Percentiles rank a stretch among this genome's conserved stretches.
These are phyloP conservation scores for Drosophila quinaria DNA, from an alignment of 2,888 invertebrate species.

Conservation along the genomic window DNA sequence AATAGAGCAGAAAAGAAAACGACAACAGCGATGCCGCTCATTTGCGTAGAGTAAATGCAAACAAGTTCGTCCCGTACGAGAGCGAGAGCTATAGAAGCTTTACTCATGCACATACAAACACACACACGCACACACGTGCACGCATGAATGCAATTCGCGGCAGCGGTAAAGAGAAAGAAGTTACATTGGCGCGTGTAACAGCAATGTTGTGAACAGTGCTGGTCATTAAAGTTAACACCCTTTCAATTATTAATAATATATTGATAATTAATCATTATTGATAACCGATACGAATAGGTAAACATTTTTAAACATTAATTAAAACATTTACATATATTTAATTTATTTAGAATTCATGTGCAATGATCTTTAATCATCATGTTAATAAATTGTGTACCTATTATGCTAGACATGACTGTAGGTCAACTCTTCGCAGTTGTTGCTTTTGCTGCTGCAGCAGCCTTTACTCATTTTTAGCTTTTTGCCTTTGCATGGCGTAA, in stretches of 20 bases:
- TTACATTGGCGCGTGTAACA: conserved; percentile 66
- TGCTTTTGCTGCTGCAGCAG: conserved; percentile 42
- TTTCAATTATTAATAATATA: background rate
- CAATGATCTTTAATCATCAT: background rate
- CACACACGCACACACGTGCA: conserved; percentile 35
- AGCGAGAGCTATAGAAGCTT: conserved; percentile 8
- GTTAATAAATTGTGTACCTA: conserved; percentile 2
- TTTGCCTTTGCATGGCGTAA: conserved; percentile 73
- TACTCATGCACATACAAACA: conserved; percentile 28
- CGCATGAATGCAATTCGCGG: conserved; percentile 72
- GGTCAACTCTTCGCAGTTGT: conserved; percentile 32
- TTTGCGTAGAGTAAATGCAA: conserved; percentile 80
- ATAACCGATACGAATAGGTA: background rate
- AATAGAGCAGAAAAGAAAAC: conserved; percentile 43
- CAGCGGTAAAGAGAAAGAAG: conserved; percentile 40
- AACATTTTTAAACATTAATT: too few species aligned
- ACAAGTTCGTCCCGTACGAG: conserved; percentile 61
- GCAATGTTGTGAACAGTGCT: conserved; percentile 53
- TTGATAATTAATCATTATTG: background rate
- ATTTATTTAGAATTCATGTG: background rate
- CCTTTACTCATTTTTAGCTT: conserved; percentile 80
- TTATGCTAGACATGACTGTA: conserved; percentile 45
- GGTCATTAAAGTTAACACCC: conserved; percentile 21
- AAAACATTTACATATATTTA: background rate
- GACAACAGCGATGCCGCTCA: conserved; percentile 68